A percentile compares a stretch with the other conserved stretches of the same genome.
Evolutionary conservation across 2,113 vertebrate genomes (phyloP).

Genomic region (Dromiciops gliroides): DNA sequence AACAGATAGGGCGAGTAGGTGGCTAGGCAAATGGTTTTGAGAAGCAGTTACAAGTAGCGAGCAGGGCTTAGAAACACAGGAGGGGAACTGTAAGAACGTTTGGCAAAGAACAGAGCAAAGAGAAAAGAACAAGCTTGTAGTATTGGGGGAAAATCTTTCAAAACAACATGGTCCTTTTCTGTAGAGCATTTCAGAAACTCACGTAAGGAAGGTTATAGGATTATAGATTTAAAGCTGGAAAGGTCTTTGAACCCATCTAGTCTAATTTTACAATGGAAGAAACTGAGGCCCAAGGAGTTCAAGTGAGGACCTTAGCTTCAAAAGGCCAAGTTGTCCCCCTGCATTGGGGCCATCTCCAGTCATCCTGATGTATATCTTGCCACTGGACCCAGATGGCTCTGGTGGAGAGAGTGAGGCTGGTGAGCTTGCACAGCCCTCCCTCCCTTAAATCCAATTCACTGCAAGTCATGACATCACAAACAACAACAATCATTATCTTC

Average conservation of each 20-base stretch:
- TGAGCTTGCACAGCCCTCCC: no score
- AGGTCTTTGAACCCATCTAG: background rate
- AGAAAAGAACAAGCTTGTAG: conserved; percentile 4
- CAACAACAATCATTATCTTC: background rate
- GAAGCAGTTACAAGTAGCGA: conserved; percentile 32
- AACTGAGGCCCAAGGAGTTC: background rate
- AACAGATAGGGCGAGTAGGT: conserved; percentile 7
- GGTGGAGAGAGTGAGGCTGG: no score
- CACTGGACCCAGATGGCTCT: no score
- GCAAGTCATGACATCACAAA: no score
- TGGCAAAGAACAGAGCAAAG: background rate
- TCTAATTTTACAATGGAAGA: background rate
- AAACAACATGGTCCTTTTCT: conserved; percentile 4
- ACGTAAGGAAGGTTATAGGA: background rate
- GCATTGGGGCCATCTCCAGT: no score
- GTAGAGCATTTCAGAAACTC: conserved; percentile 10
- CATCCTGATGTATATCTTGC: no score
- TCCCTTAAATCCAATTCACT: no score
- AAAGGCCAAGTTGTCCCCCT: no score
- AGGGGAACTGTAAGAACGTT: background rate
- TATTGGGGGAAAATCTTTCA: background rate
- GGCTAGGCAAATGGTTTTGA: conserved; percentile 34
- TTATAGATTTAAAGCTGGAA: background rate
- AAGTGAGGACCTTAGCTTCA: no score
- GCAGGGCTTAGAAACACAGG: background rate